Percentiles rank a stretch among this genome's conserved stretches.
phyloP scores from a whole-genome alignment of 2,113 vertebrate species.

The Collichthys lucidus region DNA sequence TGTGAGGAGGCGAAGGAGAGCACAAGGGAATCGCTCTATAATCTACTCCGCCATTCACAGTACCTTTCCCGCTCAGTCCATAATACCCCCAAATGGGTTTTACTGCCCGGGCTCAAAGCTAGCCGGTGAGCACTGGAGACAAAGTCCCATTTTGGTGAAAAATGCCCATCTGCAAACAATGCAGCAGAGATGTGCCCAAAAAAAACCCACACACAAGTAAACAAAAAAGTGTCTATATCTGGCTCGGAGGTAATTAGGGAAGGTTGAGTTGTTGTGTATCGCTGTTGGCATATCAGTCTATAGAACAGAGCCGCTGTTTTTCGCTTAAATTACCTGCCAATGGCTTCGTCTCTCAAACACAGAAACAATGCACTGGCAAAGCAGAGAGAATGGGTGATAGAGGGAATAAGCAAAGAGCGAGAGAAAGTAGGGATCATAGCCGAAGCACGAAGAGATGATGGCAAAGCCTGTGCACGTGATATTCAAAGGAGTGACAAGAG shows the following conservation, averaged over 20 bases:
- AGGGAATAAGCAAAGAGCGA: constrained; percentile 23
- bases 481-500: constrained; percentile 27
- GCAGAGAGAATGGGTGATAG: not conserved
- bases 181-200: constrained; percentile 28
- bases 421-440: not conserved
- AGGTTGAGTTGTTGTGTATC: constrained; percentile 53
- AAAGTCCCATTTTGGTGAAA: constrained; percentile 83
- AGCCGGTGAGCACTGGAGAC: constrained; percentile 78
- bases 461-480: constrained; percentile 10
- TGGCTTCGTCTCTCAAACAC: constrained; percentile 34
- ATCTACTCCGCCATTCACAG: constrained; percentile 77
- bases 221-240: constrained; percentile 56
- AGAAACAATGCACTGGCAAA: constrained; percentile 41
- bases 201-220: constrained; percentile 43
- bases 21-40: constrained; percentile 73
- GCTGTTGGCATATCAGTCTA: constrained; percentile 54
- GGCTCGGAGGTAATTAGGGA: constrained; percentile 65
- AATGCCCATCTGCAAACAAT: constrained; percentile 75
- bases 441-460: not conserved
- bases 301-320: constrained; percentile 45
- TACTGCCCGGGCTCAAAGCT: constrained; percentile 76
- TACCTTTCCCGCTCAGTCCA: constrained; percentile 78
- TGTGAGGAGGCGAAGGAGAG: constrained; percentile 70
- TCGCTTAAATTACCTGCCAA: constrained; percentile 57
- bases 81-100: constrained; percentile 84